phyloP scores from a whole-genome alignment of 2,113 vertebrate genomes.

The Neodontobutis hainanensis region DNA sequence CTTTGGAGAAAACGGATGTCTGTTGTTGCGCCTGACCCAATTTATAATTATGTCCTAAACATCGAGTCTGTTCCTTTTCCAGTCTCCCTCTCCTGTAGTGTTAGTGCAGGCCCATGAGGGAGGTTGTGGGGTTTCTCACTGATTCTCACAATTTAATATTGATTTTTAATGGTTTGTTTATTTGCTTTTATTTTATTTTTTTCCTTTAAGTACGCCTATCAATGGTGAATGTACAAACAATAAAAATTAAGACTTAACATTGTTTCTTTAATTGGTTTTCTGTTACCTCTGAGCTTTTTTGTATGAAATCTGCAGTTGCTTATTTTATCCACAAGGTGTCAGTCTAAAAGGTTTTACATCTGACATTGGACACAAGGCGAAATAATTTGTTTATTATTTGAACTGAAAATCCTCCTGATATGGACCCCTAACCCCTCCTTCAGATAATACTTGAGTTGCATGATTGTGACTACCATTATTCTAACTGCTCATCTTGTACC shows the following conservation, averaged over 20 bases:
- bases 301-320: background rate
- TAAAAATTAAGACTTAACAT: conserved; percentile 79
- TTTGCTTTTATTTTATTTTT: conserved; percentile 65
- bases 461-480: too few species aligned
- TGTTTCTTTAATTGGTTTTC: background rate
- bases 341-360: conserved; percentile 13
- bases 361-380: background rate
- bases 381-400: background rate
- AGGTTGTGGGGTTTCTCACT: conserved; percentile 67
- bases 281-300: background rate
- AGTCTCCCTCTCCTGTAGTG: conserved; percentile 28
- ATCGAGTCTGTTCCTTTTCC: conserved; percentile 42
- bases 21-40: conserved; percentile 42
- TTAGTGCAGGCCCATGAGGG: conserved; percentile 52
- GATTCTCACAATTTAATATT: conserved; percentile 67
- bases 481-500: too few species aligned
- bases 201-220: conserved; percentile 79
- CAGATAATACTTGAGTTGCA: too few species aligned
- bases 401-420: background rate
- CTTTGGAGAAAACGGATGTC: conserved; percentile 19
- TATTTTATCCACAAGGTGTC: conserved; percentile 67
- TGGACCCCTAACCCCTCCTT: too few species aligned
- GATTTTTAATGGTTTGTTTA: conserved; percentile 75
- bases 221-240: conserved; percentile 87
- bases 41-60: conserved; percentile 45